Conservation (phyloP, 2,113 vertebrate genomes). For the Neotoma lepida region DNA sequence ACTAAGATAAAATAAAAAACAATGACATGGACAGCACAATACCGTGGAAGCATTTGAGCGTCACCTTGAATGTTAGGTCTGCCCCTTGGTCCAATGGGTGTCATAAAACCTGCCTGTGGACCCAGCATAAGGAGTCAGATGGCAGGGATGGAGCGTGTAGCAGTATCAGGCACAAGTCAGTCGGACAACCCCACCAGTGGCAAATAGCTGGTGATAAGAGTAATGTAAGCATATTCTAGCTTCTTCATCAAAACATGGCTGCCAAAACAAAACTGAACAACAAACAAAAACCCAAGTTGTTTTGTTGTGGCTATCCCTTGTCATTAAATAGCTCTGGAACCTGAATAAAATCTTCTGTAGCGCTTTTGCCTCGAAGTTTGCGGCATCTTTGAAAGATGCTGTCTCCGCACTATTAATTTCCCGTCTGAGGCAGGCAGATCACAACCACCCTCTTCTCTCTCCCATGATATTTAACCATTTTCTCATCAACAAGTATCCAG, state of each 20-base stretch:
- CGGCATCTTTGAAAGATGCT: not conserved
- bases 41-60: not conserved
- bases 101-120: not conserved
- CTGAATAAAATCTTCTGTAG: not conserved
- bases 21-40: not conserved
- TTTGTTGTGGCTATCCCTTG: not conserved
- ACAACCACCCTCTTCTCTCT: constrained; percentile 4
- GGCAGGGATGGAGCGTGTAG: not conserved
- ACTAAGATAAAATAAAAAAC: not conserved
- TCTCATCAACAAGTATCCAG: constrained; percentile 56
- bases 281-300: not conserved
- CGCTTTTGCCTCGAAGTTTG: not conserved
- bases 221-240: constrained; percentile 17
- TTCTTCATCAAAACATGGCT: not conserved
- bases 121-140: not conserved
- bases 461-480: not conserved
- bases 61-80: not conserved
- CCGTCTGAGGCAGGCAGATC: not conserved
- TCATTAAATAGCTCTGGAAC: not conserved
- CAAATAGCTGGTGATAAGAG: not conserved
- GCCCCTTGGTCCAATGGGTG: not conserved
- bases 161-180: not conserved
- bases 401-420: not conserved
- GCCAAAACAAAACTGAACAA: not conserved
- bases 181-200: not conserved